phyloP scores from a whole-genome alignment of 2,113 vertebrate species.

The Dinomys branickii region DNA sequence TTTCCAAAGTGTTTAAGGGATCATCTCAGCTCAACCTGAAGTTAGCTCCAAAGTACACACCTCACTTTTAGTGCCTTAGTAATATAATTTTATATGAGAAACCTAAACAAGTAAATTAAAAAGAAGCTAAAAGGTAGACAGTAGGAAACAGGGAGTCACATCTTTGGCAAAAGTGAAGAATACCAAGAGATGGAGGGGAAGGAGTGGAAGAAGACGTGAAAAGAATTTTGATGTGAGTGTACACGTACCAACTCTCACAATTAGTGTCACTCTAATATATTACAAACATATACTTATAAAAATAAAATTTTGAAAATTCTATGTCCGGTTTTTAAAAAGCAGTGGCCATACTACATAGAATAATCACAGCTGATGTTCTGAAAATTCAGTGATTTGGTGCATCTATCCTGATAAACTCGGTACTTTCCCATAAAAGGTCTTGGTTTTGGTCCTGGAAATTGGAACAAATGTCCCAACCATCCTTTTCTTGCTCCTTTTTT shows the following conservation, averaged over 20 bases:
- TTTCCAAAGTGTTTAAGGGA: fast-evolving
- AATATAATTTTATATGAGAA: conserved; percentile 7
- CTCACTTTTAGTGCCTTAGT: conserved; percentile 47
- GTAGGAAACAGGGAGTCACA: neutral
- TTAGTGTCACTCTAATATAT: neutral
- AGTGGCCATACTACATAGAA: neutral
- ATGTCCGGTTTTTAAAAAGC: conserved; percentile 45
- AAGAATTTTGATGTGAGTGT: neutral
- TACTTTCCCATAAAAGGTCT: conserved; percentile 26
- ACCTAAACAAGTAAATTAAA: neutral
- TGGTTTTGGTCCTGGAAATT: neutral
- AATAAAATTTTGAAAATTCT: neutral
- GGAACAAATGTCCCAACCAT: conserved; percentile 34
- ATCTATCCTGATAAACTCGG: conserved; percentile 41
- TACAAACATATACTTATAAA: neutral
- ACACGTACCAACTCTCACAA: neutral
- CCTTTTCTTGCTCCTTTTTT: neutral
- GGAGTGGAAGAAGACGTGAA: neutral
- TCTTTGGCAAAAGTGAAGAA: neutral
- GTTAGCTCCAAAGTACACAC: conserved; percentile 39
- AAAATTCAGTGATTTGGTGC: neutral
- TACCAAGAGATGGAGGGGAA: neutral
- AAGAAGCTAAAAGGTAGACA: neutral
- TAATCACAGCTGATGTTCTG: conserved; percentile 10
- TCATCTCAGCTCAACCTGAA: conserved; percentile 48